Evolutionary conservation across 1,140 invertebrate species (phyloP), one percentile per base, ranked within the genome.

Genomic region (Latrodectus geometricus): DNA sequence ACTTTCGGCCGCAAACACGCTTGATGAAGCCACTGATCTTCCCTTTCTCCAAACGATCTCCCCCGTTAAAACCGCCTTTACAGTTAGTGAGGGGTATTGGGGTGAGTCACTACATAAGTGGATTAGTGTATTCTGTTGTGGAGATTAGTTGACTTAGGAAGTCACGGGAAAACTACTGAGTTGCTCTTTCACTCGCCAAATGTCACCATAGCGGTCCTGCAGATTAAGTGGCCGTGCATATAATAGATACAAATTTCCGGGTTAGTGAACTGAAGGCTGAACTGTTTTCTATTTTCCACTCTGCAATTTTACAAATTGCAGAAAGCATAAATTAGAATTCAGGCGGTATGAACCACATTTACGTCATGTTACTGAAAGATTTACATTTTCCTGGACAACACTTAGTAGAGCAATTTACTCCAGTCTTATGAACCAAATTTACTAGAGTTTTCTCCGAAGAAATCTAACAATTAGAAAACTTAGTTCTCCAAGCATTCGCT

Each of bases 111-210:
- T 17, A 15, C 52, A 35, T 82, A 82, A 82, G 82, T 84, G 82
- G 82, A 84, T 84, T 84, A 84, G 61, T 20, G n/a, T 35, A 12
- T 23, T 82, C 80, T 82, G 80, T 75, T 84, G 49, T 52, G 82
- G 72, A 84, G 82, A 84, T 84, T 84, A 84, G 82, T 66, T 75
- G 82, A 69, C 61, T 84, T 65, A 20, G 66, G 68, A 68, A n/a
- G 68, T 15, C 17, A 11, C 54, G 65, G 20, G 61, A 79, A 52
- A 76, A 50, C 21, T 56, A 50, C 74, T 14, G 50, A 48, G 70
- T 15, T 73, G 70, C 23, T 73, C 20, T 75, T 56, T 21, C 17
- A 49, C 48, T 23, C 54, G 54, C 54, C 54, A 61, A 61, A 61
- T 61, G 54, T 61, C 54, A 8, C 54, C 54, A 61, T 2, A 11